A percentile compares a stretch with the other conserved stretches of the same genome.
Conservation (phyloP, 2,113 vertebrate species). For the Bungarus multicinctus region DNA sequence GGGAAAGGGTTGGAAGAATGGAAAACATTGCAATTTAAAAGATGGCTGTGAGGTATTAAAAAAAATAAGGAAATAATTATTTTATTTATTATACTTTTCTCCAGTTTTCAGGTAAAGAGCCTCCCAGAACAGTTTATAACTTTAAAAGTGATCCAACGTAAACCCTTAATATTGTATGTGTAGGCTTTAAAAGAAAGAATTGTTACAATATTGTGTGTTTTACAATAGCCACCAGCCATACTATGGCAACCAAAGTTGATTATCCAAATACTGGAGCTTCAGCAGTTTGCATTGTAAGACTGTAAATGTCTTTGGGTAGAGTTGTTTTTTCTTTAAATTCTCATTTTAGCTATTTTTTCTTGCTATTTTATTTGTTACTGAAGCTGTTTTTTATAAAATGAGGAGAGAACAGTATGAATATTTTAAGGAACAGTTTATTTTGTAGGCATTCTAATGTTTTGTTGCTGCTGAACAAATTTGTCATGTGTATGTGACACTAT, state of each 20-base stretch:
- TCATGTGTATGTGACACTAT: neutral
- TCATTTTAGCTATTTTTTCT: neutral
- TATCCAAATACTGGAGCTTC: constrained; percentile 9
- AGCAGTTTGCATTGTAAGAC: neutral
- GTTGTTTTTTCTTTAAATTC: neutral
- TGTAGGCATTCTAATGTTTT: neutral
- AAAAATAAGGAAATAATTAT: neutral
- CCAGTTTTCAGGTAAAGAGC: neutral
- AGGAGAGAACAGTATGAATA: neutral
- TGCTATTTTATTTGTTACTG: neutral
- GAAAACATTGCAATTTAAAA: neutral
- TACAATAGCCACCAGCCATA: neutral
- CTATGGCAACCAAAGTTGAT: neutral
- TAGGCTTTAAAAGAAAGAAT: neutral
- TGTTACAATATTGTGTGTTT: neutral
- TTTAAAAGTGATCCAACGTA: neutral
- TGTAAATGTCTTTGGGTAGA: neutral
- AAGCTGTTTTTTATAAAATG: neutral
- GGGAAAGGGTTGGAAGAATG: neutral
- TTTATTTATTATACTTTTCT: neutral
- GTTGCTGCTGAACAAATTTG: neutral
- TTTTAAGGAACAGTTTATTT: neutral
- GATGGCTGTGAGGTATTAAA: fast-evolving
- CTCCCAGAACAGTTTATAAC: neutral
- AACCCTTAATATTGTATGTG: neutral